These are phyloP conservation scores for Noturus placidus DNA, from an alignment of 2,113 vertebrate genomes.

Conservation along the genomic window DNA sequence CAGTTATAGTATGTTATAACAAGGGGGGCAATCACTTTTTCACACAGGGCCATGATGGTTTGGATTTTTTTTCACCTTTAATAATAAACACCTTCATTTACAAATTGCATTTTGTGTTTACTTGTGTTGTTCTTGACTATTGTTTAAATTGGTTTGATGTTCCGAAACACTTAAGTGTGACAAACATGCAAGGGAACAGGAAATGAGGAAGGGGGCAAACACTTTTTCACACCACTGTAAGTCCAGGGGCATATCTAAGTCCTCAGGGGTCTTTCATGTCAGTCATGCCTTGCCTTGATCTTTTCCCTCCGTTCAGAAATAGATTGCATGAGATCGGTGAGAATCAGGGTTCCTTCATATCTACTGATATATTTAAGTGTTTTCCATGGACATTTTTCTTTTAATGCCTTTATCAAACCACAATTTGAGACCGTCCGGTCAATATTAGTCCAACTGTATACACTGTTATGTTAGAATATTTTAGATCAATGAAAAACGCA, in stretches of 20 bases:
- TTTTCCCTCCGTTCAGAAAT: neutral
- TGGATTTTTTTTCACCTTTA: too few relatives aligned
- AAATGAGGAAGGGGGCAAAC: too few relatives aligned
- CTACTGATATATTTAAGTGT: neutral
- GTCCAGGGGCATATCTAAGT: neutral
- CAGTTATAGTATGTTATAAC: too few relatives aligned
- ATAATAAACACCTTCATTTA: too few relatives aligned
- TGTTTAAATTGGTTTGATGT: too few relatives aligned
- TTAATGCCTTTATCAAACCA: neutral
- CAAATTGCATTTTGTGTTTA: too few relatives aligned
- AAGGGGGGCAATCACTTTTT: too few relatives aligned
- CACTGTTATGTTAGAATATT: neutral
- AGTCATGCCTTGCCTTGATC: constrained; percentile 10
- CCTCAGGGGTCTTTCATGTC: constrained; percentile 6
- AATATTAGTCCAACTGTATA: neutral
- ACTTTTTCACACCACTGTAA: too few relatives aligned
- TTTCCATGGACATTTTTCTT: neutral
- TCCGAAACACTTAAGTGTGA: too few relatives aligned
- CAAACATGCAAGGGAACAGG: too few relatives aligned
- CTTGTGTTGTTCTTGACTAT: too few relatives aligned
- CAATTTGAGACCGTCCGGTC: neutral
- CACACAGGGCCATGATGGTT: too few relatives aligned
- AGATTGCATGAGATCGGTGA: neutral
- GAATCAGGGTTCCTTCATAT: neutral
- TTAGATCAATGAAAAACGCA: neutral